Base-by-base conservation (phyloP, 2,797 vertebrate species). In the Bradypus variegatus region DNA sequence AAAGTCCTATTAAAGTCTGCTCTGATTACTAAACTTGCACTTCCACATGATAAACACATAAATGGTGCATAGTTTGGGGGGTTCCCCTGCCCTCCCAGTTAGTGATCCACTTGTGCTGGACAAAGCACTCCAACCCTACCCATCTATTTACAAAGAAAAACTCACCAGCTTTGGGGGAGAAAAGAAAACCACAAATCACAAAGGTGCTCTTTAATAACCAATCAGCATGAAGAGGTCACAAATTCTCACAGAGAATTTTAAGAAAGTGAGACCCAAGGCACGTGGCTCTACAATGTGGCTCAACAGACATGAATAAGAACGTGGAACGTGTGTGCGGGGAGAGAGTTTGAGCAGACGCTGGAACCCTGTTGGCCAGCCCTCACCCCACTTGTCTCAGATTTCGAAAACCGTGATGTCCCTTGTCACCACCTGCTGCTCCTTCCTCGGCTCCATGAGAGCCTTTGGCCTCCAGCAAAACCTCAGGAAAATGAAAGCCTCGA, bases 81-180 rank as follows among this genome's bases (percentile, higher is more conserved):
- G 41, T 45, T 19, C 45, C 27, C 38, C 53, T 23, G 19, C 27
- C 29, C 48, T 85, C 6, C 23, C 38, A 73, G 33, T 53, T 23
- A 67, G 48, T 81, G 69, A n/a, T 48, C 89, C 55, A 79, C 1
- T 16, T 18, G 41, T 48, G 27, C 25, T 86, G 7, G 84, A 45
- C 5, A 62, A 27, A 90, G 27, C 29, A 85, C 31, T 27, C 36
- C 13, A 55, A 77, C 55, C 9, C 36, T 8, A 53, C 50, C 18
- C 11, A 53, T 45, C 58, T 67, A 72, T 84, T 89, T 78, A 64
- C 33, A 84, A 90, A 88, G 80, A 85, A 81, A 92, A 45, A 79
- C 38, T 78, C 50, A 82, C 10, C 70, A 90, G 58, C 16, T 88
- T 86, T 89, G 48, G 69, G 45, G n/a, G 53, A 94, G 8, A 45